A percentile compares a stretch with the other conserved stretches of the same genome.
These are phyloP conservation scores for Physella acuta DNA, from an alignment of 1,140 invertebrate species.

Conservation along the genomic window DNA sequence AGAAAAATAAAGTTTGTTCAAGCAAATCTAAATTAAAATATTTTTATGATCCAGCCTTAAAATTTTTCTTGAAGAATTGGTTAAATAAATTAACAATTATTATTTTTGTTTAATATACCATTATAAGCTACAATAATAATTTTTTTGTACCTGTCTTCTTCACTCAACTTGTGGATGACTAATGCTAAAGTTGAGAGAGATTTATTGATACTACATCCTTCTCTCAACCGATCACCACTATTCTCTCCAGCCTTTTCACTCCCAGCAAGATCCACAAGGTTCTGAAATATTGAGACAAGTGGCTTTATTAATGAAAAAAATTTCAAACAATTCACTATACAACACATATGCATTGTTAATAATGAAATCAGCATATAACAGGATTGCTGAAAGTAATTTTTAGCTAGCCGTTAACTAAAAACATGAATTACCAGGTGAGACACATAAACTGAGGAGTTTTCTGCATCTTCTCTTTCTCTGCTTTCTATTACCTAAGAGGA, in stretches of 20 bases:
- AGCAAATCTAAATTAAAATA: not conserved
- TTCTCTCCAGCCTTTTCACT: slow-evolving; percentile 66
- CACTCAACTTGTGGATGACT: slow-evolving; percentile 66
- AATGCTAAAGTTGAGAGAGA: slow-evolving; percentile 65
- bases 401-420: too few species aligned
- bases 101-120: too few species aligned
- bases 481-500: slow-evolving; percentile 51
- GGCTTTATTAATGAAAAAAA: too few species aligned
- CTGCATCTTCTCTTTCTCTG: slow-evolving; percentile 38
- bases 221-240: slow-evolving; percentile 66
- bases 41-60: too few species aligned
- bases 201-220: slow-evolving; percentile 69
- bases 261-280: slow-evolving; percentile 69
- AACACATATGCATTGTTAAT: too few species aligned
- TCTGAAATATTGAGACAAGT: too few species aligned
- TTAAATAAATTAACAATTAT: too few species aligned
- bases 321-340: too few species aligned
- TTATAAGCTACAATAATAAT: too few species aligned
- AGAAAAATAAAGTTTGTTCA: not conserved
- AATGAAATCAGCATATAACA: too few species aligned
- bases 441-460: slow-evolving; percentile 46
- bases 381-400: too few species aligned
- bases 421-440: slow-evolving; percentile 50
- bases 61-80: too few species aligned
- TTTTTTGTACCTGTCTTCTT: slow-evolving; percentile 46